Percentiles rank a stretch among this genome's conserved stretches.
Evolutionary conservation across 2,113 vertebrate genomes (phyloP).

Genomic region (Muscicapa adusta): DNA sequence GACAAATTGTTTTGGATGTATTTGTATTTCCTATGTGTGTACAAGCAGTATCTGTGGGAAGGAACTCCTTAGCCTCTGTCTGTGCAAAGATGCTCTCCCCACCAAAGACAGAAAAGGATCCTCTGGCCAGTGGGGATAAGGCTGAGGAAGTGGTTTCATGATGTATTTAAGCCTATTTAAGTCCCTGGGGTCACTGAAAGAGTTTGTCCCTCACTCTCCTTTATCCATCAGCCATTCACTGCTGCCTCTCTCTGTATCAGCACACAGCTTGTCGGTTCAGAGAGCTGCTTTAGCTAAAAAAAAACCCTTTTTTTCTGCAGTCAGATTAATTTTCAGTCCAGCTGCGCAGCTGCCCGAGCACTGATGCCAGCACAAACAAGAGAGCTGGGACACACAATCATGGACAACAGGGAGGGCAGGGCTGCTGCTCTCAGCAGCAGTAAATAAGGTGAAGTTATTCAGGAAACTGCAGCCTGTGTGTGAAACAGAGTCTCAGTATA

Average conservation of each 20-base stretch:
- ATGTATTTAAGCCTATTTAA: conserved; percentile 46
- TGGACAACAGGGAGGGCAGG: neutral
- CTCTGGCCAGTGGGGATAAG: neutral
- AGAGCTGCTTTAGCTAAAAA: conserved; percentile 16
- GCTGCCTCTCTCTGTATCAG: neutral
- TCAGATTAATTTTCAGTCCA: conserved; percentile 49
- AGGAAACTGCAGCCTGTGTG: neutral
- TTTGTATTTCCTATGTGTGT: neutral
- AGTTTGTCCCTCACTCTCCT: neutral
- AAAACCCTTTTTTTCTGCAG: neutral
- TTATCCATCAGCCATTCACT: conserved; percentile 18
- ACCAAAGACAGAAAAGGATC: neutral
- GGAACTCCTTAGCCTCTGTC: neutral
- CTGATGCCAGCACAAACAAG: conserved; percentile 46
- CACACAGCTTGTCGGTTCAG: neutral
- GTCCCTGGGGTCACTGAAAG: neutral
- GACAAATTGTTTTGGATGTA: neutral
- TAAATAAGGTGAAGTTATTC: conserved; percentile 21
- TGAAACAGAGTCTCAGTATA: neutral
- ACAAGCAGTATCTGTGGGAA: neutral
- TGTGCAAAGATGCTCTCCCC: neutral
- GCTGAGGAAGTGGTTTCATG: conserved; percentile 16
- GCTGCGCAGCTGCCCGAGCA: conserved; percentile 26
- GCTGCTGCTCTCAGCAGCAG: neutral
- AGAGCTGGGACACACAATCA: neutral